Conservation (phyloP, 2,797 vertebrate genomes). For the Dendrocincla tyrannina region DNA sequence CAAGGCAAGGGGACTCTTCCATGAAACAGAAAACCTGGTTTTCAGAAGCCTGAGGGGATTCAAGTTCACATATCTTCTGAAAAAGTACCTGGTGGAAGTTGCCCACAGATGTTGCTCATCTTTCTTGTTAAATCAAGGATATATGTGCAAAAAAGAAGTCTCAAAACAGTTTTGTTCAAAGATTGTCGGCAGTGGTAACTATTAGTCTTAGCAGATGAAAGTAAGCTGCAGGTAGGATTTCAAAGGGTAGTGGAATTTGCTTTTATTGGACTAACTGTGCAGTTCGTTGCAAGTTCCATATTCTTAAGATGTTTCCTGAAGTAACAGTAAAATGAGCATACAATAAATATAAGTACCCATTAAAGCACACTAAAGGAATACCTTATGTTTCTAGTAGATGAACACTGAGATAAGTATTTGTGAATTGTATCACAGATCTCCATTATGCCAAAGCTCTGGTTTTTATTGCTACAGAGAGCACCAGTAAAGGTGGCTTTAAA, state of each 20-base stretch:
- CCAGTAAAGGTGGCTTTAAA: background rate
- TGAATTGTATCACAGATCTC: background rate
- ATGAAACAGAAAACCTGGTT: background rate
- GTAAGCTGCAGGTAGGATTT: conserved; percentile 54
- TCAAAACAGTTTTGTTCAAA: background rate
- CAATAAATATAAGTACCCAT: background rate
- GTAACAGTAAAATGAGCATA: conserved; percentile 19
- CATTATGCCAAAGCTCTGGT: background rate
- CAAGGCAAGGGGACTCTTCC: background rate
- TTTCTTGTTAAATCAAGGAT: background rate
- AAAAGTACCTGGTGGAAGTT: background rate
- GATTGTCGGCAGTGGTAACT: conserved; percentile 30
- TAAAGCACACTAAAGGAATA: conserved; percentile 24
- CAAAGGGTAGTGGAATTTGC: conserved; percentile 41
- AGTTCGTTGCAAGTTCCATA: conserved; percentile 7
- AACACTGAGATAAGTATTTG: conserved; percentile 17
- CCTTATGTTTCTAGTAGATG: conserved; percentile 17
- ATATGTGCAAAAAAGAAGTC: background rate
- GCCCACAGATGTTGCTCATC: conserved; percentile 29
- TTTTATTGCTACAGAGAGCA: background rate
- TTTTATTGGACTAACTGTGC: conserved; percentile 52
- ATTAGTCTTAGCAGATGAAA: conserved; percentile 33
- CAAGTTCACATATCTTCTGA: background rate
- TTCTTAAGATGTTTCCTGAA: conserved; percentile 37
- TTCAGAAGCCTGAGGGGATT: background rate